Evolutionary conservation across 2,797 vertebrate genomes (phyloP), one percentile per base, ranked within the genome.

Genomic region (Psittacula echo): DNA sequence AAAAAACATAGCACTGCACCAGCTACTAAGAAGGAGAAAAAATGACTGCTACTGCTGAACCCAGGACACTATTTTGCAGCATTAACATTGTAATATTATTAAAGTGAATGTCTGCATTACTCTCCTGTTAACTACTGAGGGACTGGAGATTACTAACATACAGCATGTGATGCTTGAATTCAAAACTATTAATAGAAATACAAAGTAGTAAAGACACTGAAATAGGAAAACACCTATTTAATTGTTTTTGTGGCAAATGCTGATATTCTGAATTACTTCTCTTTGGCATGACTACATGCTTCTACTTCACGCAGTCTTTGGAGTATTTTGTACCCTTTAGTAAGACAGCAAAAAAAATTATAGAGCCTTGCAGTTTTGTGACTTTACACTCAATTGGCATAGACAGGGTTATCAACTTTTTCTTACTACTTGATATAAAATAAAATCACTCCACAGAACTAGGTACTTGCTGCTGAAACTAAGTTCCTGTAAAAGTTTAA

Each of bases 401-500:
- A 97, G 91, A 97, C 96, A 97, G 91, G 94, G 93, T 97, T 97
- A 98, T 94, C 96, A 97, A 89, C 95, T 97, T 96, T n/a, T 94
- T 98, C 95, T 97, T 85, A 66, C 90, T 92, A 60, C 95, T 93
- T 94, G 90, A 94, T 97, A 96, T 90, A 97, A 98, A 98, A 97
- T 97, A 98, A 98, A 98, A 97, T 92, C 95, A 79, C 93, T 95
- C 71, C 92, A 89, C 96, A 92, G 93, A 96, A 95, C 96, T 71
- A 93, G 94, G 84, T 81, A 87, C 90, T 85, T 48, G 44, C 95
- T 94, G 95, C 96, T 97, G 94, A 97, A 97, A 97, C 93, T 96
- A 97, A 96, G 95, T 80, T 97, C 96, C 96, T 98, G 89, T 96
- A 98, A 98, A 98, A 96, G 93, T 96, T 96, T 96, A 97, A 97